phyloP scores from a whole-genome alignment of 2,888 invertebrate species.

The Adineta ricciae region DNA sequence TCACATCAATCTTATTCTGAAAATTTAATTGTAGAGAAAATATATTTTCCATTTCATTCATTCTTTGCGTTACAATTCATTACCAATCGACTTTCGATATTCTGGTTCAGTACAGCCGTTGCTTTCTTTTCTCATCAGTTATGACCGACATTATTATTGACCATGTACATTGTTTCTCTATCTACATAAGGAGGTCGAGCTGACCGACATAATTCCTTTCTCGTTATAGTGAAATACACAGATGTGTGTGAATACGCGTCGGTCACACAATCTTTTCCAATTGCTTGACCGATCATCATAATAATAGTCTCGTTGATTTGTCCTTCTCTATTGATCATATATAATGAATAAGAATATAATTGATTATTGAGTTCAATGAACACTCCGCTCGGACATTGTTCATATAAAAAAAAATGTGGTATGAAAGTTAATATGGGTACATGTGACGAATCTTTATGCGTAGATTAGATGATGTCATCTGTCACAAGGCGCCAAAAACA shows the following conservation, averaged over 20 bases:
- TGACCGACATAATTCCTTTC: slow-evolving; percentile 1
- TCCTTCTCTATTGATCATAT: not conserved
- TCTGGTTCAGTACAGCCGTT: not conserved
- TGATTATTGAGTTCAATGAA: not conserved
- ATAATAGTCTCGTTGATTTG: not conserved
- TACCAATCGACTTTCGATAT: not conserved
- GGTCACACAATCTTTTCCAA: not conserved
- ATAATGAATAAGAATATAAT: not conserved
- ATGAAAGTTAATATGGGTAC: not conserved
- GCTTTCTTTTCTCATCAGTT: not conserved
- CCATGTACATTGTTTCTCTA: not conserved
- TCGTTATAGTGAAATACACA: not conserved
- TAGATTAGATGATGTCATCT: not conserved
- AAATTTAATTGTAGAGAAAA: not conserved
- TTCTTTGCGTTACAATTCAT: not conserved
- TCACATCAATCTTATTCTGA: not conserved
- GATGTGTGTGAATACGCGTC: not conserved
- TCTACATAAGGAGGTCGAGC: not conserved
- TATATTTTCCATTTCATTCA: not conserved
- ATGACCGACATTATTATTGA: not conserved
- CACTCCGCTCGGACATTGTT: not conserved
- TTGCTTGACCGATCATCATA: not conserved
- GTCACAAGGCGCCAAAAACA: not conserved
- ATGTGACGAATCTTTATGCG: not conserved
- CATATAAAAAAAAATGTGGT: not conserved